Evolutionary conservation across 2,797 vertebrate species (phyloP), one percentile per base, ranked within the genome.

Genomic region (Melanotaenia trifasciata): DNA sequence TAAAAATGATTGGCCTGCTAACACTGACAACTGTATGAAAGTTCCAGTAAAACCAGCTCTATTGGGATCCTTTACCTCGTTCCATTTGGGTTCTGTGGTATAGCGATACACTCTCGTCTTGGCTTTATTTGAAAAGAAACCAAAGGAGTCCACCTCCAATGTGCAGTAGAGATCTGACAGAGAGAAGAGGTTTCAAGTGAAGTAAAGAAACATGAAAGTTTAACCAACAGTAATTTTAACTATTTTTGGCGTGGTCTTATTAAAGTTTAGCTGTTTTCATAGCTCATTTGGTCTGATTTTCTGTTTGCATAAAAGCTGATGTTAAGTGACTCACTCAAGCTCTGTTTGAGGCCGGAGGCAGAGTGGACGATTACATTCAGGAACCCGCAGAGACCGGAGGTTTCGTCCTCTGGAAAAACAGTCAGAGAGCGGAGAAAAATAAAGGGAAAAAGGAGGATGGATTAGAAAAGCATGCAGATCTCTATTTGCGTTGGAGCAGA

Each of bases 361-460:
- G 98, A 99, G 88, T 99, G 98, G 88, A 99, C 95, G 56, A 99
- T 99, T 91, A 99, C 97, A 70, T 98, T 98, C 92, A 99, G 93
- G 92, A 99, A 99, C 47, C 98, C 98, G 1, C 96, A 96, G 58
- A 99, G 96, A 65, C 98, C 98, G 1, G 96, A 91, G 65, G 95
- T 94, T 77, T 99, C 98, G 12, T 99, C 98, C 90, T 99, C 98
- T 99, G 93, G 81, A 92, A 87, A 84, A 85, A 87, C 57, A 88
- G 59, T 85, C 65, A 84, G 62, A 0, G 16, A 71, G 54, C 7
- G 75, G 66, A 75, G 66, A 63, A 56, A 61, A 38, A 60, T 5
- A 65, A 8, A 66, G 5, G 59, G 70, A 30, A 67, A 62, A 67
- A 72, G 50, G 4, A 36, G 68, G 66, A 80, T 59, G 72, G 65